Conservation (phyloP, 2,797 vertebrate genomes). For the Hybognathus amarus region DNA sequence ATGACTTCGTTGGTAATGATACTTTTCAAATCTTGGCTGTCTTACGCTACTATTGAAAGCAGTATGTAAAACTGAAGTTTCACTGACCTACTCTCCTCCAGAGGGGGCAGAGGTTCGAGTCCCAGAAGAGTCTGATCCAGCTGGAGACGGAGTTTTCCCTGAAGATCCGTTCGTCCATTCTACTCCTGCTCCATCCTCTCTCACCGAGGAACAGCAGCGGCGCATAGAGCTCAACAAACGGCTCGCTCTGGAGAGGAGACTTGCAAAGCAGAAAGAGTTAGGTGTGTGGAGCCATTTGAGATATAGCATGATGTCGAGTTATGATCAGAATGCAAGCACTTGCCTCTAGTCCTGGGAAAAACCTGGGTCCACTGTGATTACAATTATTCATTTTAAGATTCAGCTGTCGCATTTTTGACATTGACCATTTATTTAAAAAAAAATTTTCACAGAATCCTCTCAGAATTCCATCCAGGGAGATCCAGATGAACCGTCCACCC, state of each 20-base stretch:
- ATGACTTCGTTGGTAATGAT: slow-evolving; percentile 83
- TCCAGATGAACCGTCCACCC: slow-evolving; percentile 48
- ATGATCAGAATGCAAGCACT: background rate
- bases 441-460: slow-evolving; percentile 53
- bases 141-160: slow-evolving; percentile 53
- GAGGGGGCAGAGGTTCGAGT: slow-evolving; percentile 60
- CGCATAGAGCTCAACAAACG: slow-evolving; percentile 87
- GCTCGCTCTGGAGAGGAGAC: slow-evolving; percentile 85
- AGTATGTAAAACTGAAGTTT: background rate
- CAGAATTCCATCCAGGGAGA: slow-evolving; percentile 42
- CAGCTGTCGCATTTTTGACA: background rate
- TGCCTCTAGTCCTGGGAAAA: background rate
- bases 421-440: background rate
- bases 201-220: slow-evolving; percentile 86
- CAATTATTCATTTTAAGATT: background rate
- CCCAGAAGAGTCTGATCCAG: slow-evolving; percentile 65
- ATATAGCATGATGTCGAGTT: background rate
- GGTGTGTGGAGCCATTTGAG: slow-evolving; percentile 59
- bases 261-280: slow-evolving; percentile 77
- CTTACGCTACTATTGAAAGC: background rate
- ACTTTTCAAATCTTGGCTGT: background rate
- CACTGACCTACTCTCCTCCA: slow-evolving; percentile 24
- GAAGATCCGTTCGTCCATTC: slow-evolving; percentile 62
- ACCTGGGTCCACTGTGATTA: background rate
- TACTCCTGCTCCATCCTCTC: slow-evolving; percentile 60